Evolutionary conservation across 2,888 invertebrate species (phyloP), one percentile per base, ranked within the genome.

Genomic region (Desoria tigrina): DNA sequence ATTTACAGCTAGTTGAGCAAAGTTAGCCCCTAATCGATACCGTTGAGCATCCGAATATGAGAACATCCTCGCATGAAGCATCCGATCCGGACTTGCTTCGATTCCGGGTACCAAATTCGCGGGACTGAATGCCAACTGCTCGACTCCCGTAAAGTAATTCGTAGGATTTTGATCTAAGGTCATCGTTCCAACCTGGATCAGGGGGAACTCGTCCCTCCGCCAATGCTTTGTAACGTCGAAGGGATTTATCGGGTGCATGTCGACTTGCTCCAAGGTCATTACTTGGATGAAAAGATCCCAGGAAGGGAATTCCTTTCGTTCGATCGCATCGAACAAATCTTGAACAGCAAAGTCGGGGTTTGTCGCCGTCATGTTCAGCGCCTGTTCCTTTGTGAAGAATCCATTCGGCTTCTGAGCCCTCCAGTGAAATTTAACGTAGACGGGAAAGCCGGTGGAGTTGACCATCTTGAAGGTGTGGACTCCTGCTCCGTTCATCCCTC

Each of bases 401-500:
- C n/a, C n/a, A n/a, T 91, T 91, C 81, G 95, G 95, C 80, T 94
- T 86, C 23, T 92, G 91, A 85, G 85, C 91, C 85, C 85, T 68
- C 39, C 74, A 90, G 79, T 95, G 94, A 84, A 95, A 96, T 83
- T 95, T 96, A 69, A 91, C 92, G 82, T 90, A 96, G 74, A 90
- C 85, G 1, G 86, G 82, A 55, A 90, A 86, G 53, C 77, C 79
- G 1, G 89, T 87, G 3, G 18, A 21, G 81, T 95, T 96, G 2
- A 95, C 85, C 73, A 94, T 80, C 79, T 94, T 95, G 80, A 92
- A 96, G 0, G 95, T 93, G 79, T 96, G 95, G 0, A 92, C 93
- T 4, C 94, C 94, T 78, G 93, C 96, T 42, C 96, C 96, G 78
- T 96, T 92, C 94, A 96, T 95, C 79, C 88, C 87, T 62, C 94